phyloP scores from a whole-genome alignment of 1,140 invertebrate genomes.

The Chironomus tepperi region DNA sequence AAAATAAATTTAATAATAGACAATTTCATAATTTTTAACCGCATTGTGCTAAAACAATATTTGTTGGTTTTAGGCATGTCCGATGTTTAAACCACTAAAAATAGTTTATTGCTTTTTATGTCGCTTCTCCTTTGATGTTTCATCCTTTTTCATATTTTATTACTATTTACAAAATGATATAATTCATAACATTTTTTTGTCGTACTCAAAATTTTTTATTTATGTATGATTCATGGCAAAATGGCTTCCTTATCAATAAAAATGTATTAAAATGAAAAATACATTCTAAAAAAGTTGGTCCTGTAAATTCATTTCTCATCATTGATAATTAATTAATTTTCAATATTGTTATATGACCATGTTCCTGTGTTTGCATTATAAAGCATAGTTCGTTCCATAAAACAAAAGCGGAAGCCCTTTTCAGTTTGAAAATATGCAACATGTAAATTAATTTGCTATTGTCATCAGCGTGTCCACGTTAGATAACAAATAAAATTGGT shows the following conservation, averaged over 20 bases:
- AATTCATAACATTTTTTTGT: no score
- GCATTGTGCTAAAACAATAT: conserved; percentile 2
- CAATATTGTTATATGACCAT: background rate
- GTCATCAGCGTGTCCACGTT: background rate
- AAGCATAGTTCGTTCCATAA: background rate
- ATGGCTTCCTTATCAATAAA: background rate
- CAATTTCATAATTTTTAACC: conserved; percentile 11
- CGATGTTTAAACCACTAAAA: background rate
- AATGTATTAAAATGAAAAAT: background rate
- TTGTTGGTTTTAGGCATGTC: conserved; percentile 5
- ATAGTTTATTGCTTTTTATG: conserved; percentile 5
- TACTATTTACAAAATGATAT: no score
- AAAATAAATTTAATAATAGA: background rate
- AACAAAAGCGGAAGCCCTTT: background rate
- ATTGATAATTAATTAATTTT: conserved; percentile 9
- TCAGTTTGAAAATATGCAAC: background rate
- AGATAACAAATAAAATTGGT: no score
- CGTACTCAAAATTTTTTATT: no score
- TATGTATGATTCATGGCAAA: background rate
- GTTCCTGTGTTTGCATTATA: background rate
- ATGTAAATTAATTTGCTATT: background rate
- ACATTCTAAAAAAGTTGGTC: no score
- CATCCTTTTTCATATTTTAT: background rate
- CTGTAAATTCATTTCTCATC: no score
- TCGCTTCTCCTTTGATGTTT: background rate